phyloP scores from a whole-genome alignment of 2,113 vertebrate species.

The Urocynchramus pylzowi region DNA sequence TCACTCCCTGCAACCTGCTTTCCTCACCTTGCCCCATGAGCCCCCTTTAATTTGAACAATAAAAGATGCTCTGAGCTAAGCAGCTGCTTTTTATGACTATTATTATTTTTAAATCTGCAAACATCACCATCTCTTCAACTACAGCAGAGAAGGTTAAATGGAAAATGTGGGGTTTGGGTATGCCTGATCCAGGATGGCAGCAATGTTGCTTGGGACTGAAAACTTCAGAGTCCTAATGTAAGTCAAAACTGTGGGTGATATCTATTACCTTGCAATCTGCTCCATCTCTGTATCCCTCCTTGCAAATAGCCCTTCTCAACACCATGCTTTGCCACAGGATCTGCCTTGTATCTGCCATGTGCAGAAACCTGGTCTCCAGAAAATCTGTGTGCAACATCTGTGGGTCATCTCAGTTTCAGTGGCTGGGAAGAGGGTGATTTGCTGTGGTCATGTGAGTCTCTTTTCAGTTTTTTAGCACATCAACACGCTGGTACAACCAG shows the following conservation, averaged over 20 bases:
- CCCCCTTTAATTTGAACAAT: not conserved
- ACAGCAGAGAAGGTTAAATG: not conserved
- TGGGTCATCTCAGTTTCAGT: not conserved
- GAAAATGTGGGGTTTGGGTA: not conserved
- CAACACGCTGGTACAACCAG: not conserved
- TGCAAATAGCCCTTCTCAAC: not conserved
- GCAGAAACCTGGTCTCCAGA: not conserved
- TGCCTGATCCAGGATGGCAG: not conserved
- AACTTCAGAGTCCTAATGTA: not conserved
- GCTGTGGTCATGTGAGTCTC: not conserved
- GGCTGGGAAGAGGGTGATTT: not conserved
- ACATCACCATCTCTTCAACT: not conserved
- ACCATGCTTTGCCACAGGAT: not conserved
- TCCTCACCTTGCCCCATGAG: not conserved
- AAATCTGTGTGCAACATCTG: not conserved
- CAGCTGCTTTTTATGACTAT: not conserved
- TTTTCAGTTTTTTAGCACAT: conserved; percentile 26
- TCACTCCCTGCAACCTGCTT: not conserved
- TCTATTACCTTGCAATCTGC: not conserved
- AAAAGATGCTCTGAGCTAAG: not conserved
- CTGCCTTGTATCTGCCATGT: not conserved
- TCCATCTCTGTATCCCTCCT: not conserved
- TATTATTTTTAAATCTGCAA: not conserved
- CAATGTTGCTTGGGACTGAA: not conserved
- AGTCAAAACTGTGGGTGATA: not conserved